Conservation (phyloP, 2,888 invertebrate genomes). For the Disparrhopalites patrizii region DNA sequence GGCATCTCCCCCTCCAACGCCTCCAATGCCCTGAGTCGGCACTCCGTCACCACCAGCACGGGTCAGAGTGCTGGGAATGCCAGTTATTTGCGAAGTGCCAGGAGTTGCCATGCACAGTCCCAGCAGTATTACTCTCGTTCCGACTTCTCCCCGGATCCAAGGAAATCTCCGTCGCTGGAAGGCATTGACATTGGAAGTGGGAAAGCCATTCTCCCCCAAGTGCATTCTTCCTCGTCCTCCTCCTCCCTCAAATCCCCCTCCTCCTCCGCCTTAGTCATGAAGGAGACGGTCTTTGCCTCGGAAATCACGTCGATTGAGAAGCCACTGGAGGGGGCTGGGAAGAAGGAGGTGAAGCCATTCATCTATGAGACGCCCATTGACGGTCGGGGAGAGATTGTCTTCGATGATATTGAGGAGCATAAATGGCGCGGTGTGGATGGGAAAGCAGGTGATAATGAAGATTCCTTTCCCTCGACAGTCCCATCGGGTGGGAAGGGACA, state of each 20-base stretch:
- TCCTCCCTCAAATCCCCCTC: neutral
- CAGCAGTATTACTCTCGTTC: slow-evolving; percentile 29
- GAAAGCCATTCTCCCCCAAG: slow-evolving; percentile 24
- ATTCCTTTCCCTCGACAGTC: neutral
- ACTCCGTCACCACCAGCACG: slow-evolving; percentile 27
- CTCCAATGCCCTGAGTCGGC: slow-evolving; percentile 17
- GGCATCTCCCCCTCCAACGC: neutral
- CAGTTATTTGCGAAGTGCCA: slow-evolving; percentile 31
- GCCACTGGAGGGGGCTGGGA: slow-evolving; percentile 24
- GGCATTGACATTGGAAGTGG: slow-evolving; percentile 30
- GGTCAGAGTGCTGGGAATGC: slow-evolving; percentile 17
- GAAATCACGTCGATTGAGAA: slow-evolving; percentile 49
- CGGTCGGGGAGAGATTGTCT: slow-evolving; percentile 70
- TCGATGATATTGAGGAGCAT: slow-evolving; percentile 74
- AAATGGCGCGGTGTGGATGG: slow-evolving; percentile 37
- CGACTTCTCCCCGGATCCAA: slow-evolving; percentile 35
- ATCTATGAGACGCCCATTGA: slow-evolving; percentile 61
- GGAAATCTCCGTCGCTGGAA: slow-evolving; percentile 36
- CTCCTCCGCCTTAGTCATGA: slow-evolving; percentile 14
- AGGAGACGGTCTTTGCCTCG: slow-evolving; percentile 48
- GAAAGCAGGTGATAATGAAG: slow-evolving; percentile 14
- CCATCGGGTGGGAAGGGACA: slow-evolving; percentile 15
- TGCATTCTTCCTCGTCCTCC: slow-evolving; percentile 17
- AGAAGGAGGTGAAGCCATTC: slow-evolving; percentile 51
- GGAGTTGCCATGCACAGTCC: slow-evolving; percentile 31